Evolutionary conservation across 92 coral and sea anemone genomes (phyloP), one percentile per base, ranked within the genome.

Genomic region (Epizoanthus stellaris): DNA sequence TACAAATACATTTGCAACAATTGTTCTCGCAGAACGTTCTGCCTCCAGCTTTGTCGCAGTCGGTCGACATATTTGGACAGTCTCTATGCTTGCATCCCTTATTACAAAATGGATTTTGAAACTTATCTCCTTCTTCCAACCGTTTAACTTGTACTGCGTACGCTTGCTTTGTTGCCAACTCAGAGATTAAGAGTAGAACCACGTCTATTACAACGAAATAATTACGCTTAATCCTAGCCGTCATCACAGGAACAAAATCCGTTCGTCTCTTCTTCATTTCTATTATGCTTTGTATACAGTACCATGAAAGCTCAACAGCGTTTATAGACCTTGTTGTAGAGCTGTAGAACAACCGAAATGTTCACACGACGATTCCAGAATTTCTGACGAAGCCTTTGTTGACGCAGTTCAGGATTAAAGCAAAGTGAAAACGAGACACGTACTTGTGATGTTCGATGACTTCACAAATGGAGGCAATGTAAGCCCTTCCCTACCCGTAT

Each of bases 31-130:
- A 79, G 12, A 19, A 25, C 83, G 62, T 63, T 17, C 7, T 42
- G 0, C 83, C 83, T 79, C 72, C 83, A 19, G 83, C 83, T 20
- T 63, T 58, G 83, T 19, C 34, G 49, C 83, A 79, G 6, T 79
- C 65, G 15, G 5, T 7, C 56, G 83, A 79, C 12, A 62, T 16
- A 10, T 79, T 39, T 19, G 30, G 5, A 20, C 83, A 79, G 3
- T 17, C 34, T 17, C 0, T 9, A 20, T 53, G 13, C 10, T 4
- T 16, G 61, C 83, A 79, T 79, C 83, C 72, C 14, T 15, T n/a
- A 0, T 20, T 43, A 63, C 83, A 79, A 20, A 61, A 21, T 19
- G 83, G 83, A 42, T 79, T 79, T 10, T 79, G 71, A 45, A 79
- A 79, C 53, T 63, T 30, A 63, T 79, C 83, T 20, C 83, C 70